Conservation (phyloP, 2,113 vertebrate genomes). For the Hydrolagus affinis region DNA sequence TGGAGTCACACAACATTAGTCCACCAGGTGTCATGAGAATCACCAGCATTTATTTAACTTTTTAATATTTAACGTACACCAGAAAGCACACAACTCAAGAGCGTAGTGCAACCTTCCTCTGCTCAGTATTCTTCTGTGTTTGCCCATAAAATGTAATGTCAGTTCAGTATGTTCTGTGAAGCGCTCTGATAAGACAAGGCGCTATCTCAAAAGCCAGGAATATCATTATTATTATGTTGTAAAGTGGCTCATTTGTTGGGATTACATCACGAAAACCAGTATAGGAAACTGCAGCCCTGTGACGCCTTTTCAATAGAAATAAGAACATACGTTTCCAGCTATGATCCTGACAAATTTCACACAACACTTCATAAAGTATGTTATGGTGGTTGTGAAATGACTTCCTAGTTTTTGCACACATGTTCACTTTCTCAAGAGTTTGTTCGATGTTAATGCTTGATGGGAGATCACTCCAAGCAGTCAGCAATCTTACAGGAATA, state of each 20-base stretch:
- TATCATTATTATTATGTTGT: background rate
- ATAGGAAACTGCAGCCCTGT: background rate
- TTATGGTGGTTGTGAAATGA: background rate
- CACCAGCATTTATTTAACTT: constrained; percentile 1
- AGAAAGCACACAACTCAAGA: background rate
- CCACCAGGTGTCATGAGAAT: background rate
- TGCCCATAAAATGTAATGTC: no score
- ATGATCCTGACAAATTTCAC: background rate
- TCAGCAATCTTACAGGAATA: no score
- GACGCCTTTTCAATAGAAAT: background rate
- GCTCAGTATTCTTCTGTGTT: background rate
- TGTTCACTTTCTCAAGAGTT: background rate
- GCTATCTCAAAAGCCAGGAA: no score
- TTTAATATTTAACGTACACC: background rate
- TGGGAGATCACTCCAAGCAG: no score
- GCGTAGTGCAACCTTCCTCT: background rate
- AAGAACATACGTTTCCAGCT: background rate
- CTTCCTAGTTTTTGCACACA: background rate
- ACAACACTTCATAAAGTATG: background rate
- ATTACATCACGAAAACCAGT: background rate
- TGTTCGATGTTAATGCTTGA: background rate
- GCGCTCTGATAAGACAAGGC: no score
- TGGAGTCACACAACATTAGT: background rate
- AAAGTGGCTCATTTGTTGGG: background rate
- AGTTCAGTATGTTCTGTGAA: no score